phyloP scores from a whole-genome alignment of 2,797 vertebrate genomes.

The Halcyon smyrnensis region DNA sequence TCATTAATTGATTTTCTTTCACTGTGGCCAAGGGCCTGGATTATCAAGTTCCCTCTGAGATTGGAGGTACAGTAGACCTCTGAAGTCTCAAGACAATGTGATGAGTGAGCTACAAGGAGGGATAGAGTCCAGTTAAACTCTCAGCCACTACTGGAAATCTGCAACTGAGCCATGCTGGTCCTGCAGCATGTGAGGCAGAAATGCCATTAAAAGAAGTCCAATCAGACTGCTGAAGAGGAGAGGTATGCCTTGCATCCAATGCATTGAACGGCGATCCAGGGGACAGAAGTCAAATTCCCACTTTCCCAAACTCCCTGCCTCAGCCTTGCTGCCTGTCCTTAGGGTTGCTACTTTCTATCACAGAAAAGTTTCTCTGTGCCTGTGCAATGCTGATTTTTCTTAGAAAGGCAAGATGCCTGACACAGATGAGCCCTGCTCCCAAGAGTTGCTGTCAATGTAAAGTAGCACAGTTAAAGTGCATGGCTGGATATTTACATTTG shows the following conservation, averaged over 20 bases:
- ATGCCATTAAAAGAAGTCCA: not conserved
- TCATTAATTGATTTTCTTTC: constrained; percentile 2
- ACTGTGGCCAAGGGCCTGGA: rapidly evolving
- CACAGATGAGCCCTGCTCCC: not conserved
- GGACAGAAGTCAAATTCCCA: not conserved
- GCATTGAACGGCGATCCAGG: not conserved
- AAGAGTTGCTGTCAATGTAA: rapidly evolving
- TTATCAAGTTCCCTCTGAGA: not conserved
- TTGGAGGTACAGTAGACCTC: not conserved
- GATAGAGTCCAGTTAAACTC: not conserved
- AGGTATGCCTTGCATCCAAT: not conserved
- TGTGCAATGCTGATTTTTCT: not conserved
- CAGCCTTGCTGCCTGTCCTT: not conserved
- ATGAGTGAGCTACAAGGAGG: not conserved
- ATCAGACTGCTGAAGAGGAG: not conserved
- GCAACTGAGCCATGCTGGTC: not conserved
- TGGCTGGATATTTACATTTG: not conserved
- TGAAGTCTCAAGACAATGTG: not conserved
- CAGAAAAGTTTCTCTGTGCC: not conserved
- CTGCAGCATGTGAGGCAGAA: not conserved
- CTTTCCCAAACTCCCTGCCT: not conserved
- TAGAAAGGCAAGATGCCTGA: not conserved
- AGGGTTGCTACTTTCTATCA: not conserved
- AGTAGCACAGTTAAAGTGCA: not conserved
- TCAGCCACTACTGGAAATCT: not conserved